Base-by-base conservation (phyloP, 2,797 vertebrate genomes). In the Glossophaga mutica region DNA sequence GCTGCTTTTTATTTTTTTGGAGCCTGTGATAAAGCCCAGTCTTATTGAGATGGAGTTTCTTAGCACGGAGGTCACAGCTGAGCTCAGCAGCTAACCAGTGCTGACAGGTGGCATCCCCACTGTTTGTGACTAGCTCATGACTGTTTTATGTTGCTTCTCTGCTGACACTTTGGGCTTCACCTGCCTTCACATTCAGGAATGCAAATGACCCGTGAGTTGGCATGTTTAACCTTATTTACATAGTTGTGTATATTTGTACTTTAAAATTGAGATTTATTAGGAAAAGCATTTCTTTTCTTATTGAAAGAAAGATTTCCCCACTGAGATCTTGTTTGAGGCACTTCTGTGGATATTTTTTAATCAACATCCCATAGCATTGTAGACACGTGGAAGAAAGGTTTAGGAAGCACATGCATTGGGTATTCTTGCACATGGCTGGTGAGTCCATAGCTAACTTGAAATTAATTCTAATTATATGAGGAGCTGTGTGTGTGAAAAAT, bases 241-340 rank as follows among this genome's bases (percentile, higher is more conserved):
- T 34, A 34, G 76, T 57, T 48, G 34, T 34, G 1, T 73, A 34
- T 65, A 18, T 73, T n/a, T 90, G 34, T 70, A 26, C 44, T 97
- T 94, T 81, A 19, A 81, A 65, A n/a, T 3, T 52, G 81, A 91
- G n/a, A 73, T 73, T 95, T 93, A 34, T 76, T 78, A 65, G n/a
- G 44, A 67, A 87, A 37, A 37, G 1, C 19, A 65, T 87, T 50
- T 88, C 21, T 71, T 82, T 68, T 16, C 39, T 57, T 62, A 32
- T 18, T 42, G 46, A 73, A 77, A 74, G 44, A 92, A 90, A n/a
- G 26, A 0, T 82, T 12, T 88, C 83, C 81, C 29, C 22, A 46
- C 24, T 84, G 39, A 70, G 48, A 42, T 71, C 59, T 74, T 86
- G 32, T 68, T 68, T 68, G 37, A 83, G 37, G 29, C 16, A 29